Base-by-base conservation (phyloP, 2,888 invertebrate genomes). In the Gandaritis pyraliata region DNA sequence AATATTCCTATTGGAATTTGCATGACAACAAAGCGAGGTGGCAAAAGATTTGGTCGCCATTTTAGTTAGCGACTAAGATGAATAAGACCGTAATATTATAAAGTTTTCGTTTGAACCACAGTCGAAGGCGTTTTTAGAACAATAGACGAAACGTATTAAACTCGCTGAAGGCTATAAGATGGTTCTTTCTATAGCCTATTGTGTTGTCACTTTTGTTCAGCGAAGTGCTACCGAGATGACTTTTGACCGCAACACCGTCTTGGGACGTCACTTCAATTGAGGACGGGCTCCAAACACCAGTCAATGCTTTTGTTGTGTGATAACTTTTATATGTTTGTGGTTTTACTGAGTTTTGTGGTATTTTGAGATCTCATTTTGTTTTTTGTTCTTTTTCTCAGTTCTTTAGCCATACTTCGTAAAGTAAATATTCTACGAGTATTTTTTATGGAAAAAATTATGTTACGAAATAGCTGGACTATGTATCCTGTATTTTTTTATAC, bases 121-220 rank as follows among this genome's bases (percentile, higher is more conserved):
- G 13, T 47, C 13, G 39, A 48, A 39, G 13, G 47, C 30, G 33
- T 47, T 50, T 54, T 58, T 55, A 64, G 64, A 69, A 71, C 69
- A 71, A 71, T 66, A 64, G 65, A 51, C 46, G 61, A 58, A 69
- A 65, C 67, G 39, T 57, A 64, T 65, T 62, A 64, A 64, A 54
- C 43, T 49, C 30, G 18, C 41, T 49, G 60, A 50, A 49, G 18
- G 50, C 54, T 64, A 56, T 64, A 58, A 61, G 58, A 48, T 29
- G 51, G 56, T 45, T 52, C 46, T 52, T 58, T 59, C 63, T 60
- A 59, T 65, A 56, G 62, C 54, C 64, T 50, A 62, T 68, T 66
- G 68, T 68, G 56, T 53, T 70, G 68, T 65, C 61, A 55, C 68
- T 66, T 55, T 65, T 69, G 68, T 69, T 66, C 58, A 29, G 23